A percentile compares a stretch with the other conserved stretches of the same genome.
phyloP scores from a whole-genome alignment of 2,113 vertebrate species.

The Glaucomys volans region DNA sequence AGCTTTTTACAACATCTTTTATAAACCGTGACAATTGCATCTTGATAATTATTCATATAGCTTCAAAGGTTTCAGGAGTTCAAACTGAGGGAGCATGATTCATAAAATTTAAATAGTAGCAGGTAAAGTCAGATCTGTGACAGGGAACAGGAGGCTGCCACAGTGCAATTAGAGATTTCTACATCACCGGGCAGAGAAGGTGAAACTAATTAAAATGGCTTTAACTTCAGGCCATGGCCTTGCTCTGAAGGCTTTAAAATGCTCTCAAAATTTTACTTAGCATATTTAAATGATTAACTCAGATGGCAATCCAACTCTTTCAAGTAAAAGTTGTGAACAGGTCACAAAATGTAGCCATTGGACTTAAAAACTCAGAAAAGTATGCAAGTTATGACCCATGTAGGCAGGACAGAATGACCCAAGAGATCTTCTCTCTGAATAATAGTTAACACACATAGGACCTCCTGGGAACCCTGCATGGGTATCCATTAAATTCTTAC shows the following conservation, averaged over 20 bases:
- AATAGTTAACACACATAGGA: background rate
- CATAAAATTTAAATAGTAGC: constrained; percentile 86
- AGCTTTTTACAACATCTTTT: constrained; percentile 58
- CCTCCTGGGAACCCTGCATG: background rate
- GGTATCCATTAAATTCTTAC: background rate
- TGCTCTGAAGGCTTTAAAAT: constrained; percentile 79
- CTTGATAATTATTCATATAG: constrained; percentile 80
- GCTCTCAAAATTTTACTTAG: constrained; percentile 70
- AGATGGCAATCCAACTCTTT: background rate
- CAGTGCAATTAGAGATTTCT: constrained; percentile 84
- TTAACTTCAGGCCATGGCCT: constrained; percentile 71
- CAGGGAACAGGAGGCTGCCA: constrained; percentile 81
- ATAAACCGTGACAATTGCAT: constrained; percentile 57
- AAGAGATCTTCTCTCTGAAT: background rate
- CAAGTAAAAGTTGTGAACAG: constrained; percentile 13
- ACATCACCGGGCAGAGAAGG: constrained; percentile 82
- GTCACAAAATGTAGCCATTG: background rate
- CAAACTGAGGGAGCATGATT: constrained; percentile 80
- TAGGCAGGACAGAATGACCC: background rate
- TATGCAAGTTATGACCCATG: background rate
- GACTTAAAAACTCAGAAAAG: background rate
- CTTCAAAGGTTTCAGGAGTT: constrained; percentile 80
- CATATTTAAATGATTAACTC: constrained; percentile 50
- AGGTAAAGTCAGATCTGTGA: constrained; percentile 84
- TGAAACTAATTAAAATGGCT: constrained; percentile 85